Percentiles rank a stretch among this genome's conserved stretches.
Evolutionary conservation across 23 tunicate species (phyloP).

Genomic region (Aplidium turbinatum): DNA sequence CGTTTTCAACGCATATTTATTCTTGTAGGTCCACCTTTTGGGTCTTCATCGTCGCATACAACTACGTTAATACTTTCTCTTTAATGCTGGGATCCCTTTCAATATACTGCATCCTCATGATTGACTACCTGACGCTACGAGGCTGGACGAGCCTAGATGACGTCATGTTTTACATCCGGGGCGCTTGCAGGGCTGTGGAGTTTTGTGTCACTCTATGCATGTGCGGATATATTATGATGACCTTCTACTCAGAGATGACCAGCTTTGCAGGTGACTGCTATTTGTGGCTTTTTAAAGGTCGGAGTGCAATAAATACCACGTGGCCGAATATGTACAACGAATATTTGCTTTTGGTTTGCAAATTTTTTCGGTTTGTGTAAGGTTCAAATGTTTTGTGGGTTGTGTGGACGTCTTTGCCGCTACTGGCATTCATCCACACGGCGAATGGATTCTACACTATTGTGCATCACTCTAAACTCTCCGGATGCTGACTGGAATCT

Average conservation of each 20-base stretch:
- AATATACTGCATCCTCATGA: slow-evolving; percentile 56
- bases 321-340: too few species aligned
- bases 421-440: too few species aligned
- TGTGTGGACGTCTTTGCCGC: too few species aligned
- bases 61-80: slow-evolving; percentile 74
- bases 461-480: too few species aligned
- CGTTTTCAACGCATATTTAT: too few species aligned
- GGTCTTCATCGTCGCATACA: slow-evolving; percentile 74
- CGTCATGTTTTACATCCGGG: slow-evolving; percentile 83
- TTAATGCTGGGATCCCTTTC: slow-evolving; percentile 65
- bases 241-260: slow-evolving; percentile 69
- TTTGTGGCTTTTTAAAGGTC: too few species aligned
- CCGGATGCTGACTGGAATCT: too few species aligned
- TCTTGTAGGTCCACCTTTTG: slow-evolving; percentile 60
- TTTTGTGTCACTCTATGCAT: slow-evolving; percentile 67
- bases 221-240: slow-evolving; percentile 80
- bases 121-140: slow-evolving; percentile 52
- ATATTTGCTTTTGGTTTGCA: too few species aligned
- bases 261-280: slow-evolving; percentile 43
- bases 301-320: too few species aligned
- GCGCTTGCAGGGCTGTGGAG: slow-evolving; percentile 77
- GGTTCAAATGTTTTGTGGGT: too few species aligned
- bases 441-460: too few species aligned
- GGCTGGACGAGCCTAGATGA: slow-evolving; percentile 78
- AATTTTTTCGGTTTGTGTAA: too few species aligned